These are phyloP conservation scores for Marronus borbonicus DNA, from an alignment of 2,888 invertebrate species.

Conservation along the genomic window DNA sequence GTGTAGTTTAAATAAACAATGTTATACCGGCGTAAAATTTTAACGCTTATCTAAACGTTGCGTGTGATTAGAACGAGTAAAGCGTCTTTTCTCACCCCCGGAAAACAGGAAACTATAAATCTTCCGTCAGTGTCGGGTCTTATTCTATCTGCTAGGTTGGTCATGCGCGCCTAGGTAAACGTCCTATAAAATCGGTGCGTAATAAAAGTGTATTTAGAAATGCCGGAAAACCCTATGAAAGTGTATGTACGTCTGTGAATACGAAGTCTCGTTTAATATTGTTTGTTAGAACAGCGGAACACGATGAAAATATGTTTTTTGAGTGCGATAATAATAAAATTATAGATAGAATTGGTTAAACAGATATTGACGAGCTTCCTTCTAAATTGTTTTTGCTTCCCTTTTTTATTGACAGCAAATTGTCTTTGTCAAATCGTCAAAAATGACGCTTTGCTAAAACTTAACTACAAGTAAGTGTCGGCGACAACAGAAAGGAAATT, in stretches of 20 bases:
- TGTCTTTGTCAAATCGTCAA: too few relatives aligned
- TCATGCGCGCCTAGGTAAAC: slow-evolving; percentile 8
- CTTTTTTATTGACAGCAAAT: too few relatives aligned
- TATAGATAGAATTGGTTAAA: too few relatives aligned
- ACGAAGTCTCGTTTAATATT: background rate
- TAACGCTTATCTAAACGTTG: background rate
- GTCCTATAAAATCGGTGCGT: slow-evolving; percentile 29
- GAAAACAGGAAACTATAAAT: slow-evolving; percentile 32
- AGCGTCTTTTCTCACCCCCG: slow-evolving; percentile 6
- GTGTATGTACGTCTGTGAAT: background rate
- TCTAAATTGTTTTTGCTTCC: too few relatives aligned
- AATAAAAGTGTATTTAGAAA: slow-evolving; percentile 20
- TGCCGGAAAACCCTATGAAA: slow-evolving; percentile 1
- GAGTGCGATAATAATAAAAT: background rate
- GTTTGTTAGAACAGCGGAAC: background rate
- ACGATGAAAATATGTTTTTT: background rate
- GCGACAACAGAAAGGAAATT: too few relatives aligned
- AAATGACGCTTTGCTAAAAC: too few relatives aligned
- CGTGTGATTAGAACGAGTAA: background rate
- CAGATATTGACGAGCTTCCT: too few relatives aligned
- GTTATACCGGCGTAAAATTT: slow-evolving; percentile 3
- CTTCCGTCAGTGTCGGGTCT: slow-evolving; percentile 14
- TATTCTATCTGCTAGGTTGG: slow-evolving; percentile 8
- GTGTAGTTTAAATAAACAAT: slow-evolving; percentile 33
- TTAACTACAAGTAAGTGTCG: too few relatives aligned